Base-by-base conservation (phyloP, 2,797 vertebrate species). In the Alfaro cultratus region DNA sequence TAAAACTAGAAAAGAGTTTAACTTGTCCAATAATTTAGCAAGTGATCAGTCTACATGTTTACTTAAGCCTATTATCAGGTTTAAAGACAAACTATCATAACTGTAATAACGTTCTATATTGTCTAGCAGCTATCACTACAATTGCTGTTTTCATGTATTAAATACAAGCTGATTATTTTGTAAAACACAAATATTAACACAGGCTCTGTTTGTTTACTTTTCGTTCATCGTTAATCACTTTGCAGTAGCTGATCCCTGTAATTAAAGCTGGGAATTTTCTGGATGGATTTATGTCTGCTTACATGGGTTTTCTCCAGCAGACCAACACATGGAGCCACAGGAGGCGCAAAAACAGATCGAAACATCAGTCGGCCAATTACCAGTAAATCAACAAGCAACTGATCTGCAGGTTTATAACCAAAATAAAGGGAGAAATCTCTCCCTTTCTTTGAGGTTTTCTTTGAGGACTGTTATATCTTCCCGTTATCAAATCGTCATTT, bases 261-360 rank as follows among this genome's bases (percentile, higher is more conserved):
- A 41, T 57, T 31, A 36, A 75, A 29, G 34, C 49, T 70, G 68
- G 64, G 62, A 64, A 67, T 49, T 49, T 34, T 31, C 75, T 29
- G 43, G 53, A 39, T n/a, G 31, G 46, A 53, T 80, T 68, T 53
- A 74, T 26, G 18, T 43, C 57, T 0, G 60, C 74, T 75, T 39
- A 11, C 39, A 31, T 75, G 51, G 39, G 45, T 75, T 75, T 75
- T 75, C 74, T 60, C 53, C 53, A 74, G 36, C 34, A 55, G 39
- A 53, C 73, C 34, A n/a, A 21, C 23, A 57, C 26, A 8, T 75
- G 23, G 26, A 26, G 8, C 47, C 51, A 16, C 49, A 55, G 6
- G 2, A 55, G 23, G 51, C 16, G 23, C 18, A 2, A 31, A 60
- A 57, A 45, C 26, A 15, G 39, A 53, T 53, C 51, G 3, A 26